Conservation (phyloP, 2,113 vertebrate genomes). For the Micronycteris hirsuta region DNA sequence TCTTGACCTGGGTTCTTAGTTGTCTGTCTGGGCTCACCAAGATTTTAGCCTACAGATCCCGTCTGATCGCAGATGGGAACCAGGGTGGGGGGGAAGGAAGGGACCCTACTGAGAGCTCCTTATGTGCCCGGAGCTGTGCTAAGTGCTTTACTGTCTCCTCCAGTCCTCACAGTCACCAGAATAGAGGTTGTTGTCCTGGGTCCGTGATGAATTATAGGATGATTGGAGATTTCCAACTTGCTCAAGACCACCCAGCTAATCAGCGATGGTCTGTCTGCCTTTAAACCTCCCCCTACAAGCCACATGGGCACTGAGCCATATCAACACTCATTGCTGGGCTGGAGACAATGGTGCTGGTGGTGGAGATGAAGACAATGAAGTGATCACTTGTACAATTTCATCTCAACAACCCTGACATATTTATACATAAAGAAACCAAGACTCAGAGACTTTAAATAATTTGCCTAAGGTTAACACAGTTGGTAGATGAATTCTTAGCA, state of each 20-base stretch:
- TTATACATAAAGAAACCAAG: background rate
- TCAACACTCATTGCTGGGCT: background rate
- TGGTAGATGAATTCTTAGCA: background rate
- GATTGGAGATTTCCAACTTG: background rate
- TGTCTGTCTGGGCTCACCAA: background rate
- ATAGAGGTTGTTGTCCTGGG: background rate
- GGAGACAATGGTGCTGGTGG: no score
- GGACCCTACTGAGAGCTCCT: background rate
- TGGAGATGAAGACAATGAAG: background rate
- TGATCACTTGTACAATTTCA: background rate
- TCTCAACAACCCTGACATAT: background rate
- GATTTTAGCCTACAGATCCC: background rate
- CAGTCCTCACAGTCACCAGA: background rate
- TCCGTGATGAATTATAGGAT: background rate
- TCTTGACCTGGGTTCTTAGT: background rate
- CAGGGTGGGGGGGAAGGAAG: fast-evolving
- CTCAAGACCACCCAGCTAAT: background rate
- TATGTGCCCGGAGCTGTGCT: background rate
- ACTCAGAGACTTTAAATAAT: background rate
- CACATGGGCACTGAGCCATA: background rate
- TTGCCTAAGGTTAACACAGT: background rate
- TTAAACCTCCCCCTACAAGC: background rate
- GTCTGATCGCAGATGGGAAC: background rate
- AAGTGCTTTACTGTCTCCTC: background rate
- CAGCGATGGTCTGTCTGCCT: background rate